A percentile compares a stretch with the other conserved stretches of the same genome.
phyloP scores from a whole-genome alignment of 2,888 invertebrate species.

The Spicauda simplicius region DNA sequence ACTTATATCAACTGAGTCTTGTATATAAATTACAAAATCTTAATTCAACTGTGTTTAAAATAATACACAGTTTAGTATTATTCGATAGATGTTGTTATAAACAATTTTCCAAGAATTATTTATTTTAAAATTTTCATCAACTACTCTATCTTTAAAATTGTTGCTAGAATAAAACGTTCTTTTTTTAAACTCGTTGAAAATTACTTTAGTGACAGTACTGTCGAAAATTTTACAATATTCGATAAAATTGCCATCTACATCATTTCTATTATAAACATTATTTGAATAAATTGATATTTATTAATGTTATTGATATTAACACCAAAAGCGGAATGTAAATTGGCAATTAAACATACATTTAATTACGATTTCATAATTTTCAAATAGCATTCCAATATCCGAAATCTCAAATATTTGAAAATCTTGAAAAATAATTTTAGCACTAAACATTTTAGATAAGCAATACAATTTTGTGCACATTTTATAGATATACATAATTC shows the following conservation, averaged over 20 bases:
- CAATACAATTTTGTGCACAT: slow-evolving; percentile 40
- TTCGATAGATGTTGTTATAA: too few relatives aligned
- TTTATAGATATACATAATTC: slow-evolving; percentile 17
- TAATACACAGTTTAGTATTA: too few relatives aligned
- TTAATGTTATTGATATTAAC: slow-evolving; percentile 51
- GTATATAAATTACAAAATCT: too few relatives aligned
- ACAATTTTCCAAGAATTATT: too few relatives aligned
- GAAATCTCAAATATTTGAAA: slow-evolving; percentile 3
- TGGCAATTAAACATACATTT: slow-evolving; percentile 48
- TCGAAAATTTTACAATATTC: slow-evolving; percentile 1
- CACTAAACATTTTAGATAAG: not conserved
- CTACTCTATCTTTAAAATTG: not conserved
- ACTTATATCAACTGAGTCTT: not conserved
- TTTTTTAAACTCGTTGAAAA: too few relatives aligned
- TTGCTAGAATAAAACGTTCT: not conserved
- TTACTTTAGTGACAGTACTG: not conserved
- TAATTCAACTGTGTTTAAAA: too few relatives aligned
- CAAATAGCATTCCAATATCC: not conserved
- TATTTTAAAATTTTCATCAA: not conserved
- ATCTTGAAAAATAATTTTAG: slow-evolving; percentile 10
- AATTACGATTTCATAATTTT: slow-evolving; percentile 14
- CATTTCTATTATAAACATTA: not conserved
- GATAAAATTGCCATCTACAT: not conserved
- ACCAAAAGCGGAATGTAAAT: slow-evolving; percentile 77
- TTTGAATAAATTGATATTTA: not conserved